Evolutionary conservation across 1,140 invertebrate genomes (phyloP), one percentile per base, ranked within the genome.

Genomic region (Macrobrachium nipponense): DNA sequence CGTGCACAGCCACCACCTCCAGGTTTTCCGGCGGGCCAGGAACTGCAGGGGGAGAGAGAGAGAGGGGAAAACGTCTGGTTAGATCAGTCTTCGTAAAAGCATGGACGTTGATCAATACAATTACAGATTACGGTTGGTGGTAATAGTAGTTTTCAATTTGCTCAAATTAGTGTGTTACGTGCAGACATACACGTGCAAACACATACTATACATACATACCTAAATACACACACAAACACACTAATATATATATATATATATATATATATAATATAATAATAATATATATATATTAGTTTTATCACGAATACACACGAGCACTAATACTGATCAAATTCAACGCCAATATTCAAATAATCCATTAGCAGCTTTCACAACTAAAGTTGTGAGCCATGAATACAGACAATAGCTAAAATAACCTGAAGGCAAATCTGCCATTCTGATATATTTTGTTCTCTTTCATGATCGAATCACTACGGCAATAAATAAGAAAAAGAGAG

Each of bases 21-120:
- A 97, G 92, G 92, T 97, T 96, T 90, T 94, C 92, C 77, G 96
- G 96, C 90, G 95, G 95, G 91, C 94, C 95, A 91, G 96, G 96
- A 91, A 96, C 96, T 96, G 76, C 44, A 75, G 12, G 62, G 44
- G 27, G 8, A 18, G 2, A 82, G 6, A 60, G 23, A 6, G 51
- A 7, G 51, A 8, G 10, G 20, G 17, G 73, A 2, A 10, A 59
- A 60, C 18, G 23, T 36, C 27, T 36, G 27, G 27, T 36, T 36
- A 36, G 27, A 36, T 36, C 27, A 36, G 27, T 36, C 27, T 36
- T 36, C 27, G 27, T 36, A 4, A 36, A 4, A 36, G 27, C 27
- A 36, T 36, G 27, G 20, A 76, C 51, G 2, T 59, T 44, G 18
- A 2, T 1, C 7, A 76, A 43, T 44, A 10, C 20, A 43, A 36